These are phyloP conservation scores for Nomada flava DNA, from an alignment of 2,888 invertebrate species.

Conservation along the genomic window DNA sequence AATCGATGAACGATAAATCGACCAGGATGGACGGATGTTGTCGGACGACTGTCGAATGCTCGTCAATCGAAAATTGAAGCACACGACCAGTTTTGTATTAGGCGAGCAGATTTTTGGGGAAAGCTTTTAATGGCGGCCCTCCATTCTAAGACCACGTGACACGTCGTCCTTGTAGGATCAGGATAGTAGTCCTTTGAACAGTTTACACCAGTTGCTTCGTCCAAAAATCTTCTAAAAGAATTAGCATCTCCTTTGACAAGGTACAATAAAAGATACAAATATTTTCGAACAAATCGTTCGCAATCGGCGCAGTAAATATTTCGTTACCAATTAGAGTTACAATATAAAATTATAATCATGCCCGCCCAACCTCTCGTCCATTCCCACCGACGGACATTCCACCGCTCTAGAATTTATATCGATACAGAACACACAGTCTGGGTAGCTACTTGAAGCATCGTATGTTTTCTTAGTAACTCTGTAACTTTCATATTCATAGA, in stretches of 20 bases:
- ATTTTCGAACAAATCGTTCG: background rate
- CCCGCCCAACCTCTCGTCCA: background rate
- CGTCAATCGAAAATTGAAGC: conserved; percentile 83
- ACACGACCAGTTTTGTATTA: conserved; percentile 83
- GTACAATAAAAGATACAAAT: background rate
- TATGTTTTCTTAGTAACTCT: conserved; percentile 80
- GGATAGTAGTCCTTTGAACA: conserved; percentile 78
- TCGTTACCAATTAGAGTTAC: background rate
- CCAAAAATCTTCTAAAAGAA: conserved; percentile 46
- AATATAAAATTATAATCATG: background rate
- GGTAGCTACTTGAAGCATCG: conserved; percentile 47
- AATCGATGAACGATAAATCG: conserved; percentile 9
- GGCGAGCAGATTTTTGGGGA: conserved; percentile 81
- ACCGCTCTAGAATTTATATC: background rate
- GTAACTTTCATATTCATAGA: conserved; percentile 82
- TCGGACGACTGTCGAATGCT: conserved; percentile 81
- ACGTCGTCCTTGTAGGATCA: conserved; percentile 83
- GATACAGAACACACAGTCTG: background rate
- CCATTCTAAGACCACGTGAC: conserved; percentile 80
- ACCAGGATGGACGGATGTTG: conserved; percentile 56
- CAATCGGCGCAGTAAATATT: too few relatives aligned
- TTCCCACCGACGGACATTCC: too few relatives aligned
- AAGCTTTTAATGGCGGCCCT: conserved; percentile 66
- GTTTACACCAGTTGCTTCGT: conserved; percentile 54
- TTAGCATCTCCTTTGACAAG: background rate